phyloP scores from a whole-genome alignment of 2,888 invertebrate species.

The Acholoe squamosa region DNA sequence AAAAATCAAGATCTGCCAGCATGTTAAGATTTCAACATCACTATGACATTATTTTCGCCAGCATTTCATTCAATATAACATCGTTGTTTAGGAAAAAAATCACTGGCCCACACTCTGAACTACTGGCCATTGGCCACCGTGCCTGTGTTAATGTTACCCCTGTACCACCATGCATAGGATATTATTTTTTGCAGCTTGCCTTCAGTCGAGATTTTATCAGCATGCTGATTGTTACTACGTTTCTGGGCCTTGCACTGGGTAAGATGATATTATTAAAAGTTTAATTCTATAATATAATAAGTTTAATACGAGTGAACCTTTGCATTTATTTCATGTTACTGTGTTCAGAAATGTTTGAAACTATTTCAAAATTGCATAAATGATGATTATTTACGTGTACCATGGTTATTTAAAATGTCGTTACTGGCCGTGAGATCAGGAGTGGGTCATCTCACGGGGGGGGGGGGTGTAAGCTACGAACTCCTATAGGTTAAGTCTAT shows the following conservation, averaged over 20 bases:
- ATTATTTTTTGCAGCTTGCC: constrained; percentile 70
- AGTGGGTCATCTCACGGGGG: no score
- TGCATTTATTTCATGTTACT: no score
- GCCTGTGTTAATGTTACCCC: no score
- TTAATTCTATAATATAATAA: background rate
- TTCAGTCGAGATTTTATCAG: constrained; percentile 64
- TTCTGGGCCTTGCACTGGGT: constrained; percentile 70
- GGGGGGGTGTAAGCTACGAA: background rate
- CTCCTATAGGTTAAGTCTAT: no score
- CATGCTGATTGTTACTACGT: constrained; percentile 67
- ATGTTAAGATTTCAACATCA: no score
- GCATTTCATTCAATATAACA: background rate
- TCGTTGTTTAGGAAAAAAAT: no score
- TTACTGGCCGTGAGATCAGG: background rate
- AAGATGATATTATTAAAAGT: background rate
- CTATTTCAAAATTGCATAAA: background rate
- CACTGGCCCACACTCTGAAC: no score
- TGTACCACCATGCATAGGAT: background rate
- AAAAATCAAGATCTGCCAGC: no score
- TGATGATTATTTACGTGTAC: background rate
- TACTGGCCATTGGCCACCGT: no score
- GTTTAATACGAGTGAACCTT: background rate
- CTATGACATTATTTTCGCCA: no score
- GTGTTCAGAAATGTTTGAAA: no score
- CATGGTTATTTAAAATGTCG: background rate